phyloP scores from a whole-genome alignment of 2,797 vertebrate species.

The Pseudomugil gertrudae region DNA sequence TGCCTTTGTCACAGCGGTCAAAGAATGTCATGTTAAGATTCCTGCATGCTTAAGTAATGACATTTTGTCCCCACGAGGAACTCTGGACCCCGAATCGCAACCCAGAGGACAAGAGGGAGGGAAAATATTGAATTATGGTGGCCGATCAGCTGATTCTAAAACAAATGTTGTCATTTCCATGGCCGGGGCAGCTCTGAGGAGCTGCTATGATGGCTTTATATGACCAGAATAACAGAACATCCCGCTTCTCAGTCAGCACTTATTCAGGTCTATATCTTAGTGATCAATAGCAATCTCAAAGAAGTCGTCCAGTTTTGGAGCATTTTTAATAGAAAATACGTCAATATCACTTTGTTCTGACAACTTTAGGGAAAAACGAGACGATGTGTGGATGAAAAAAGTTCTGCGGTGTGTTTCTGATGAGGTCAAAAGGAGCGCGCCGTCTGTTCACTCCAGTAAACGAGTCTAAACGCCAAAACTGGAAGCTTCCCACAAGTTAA shows the following conservation, averaged over 20 bases:
- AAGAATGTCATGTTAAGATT: constrained; percentile 73
- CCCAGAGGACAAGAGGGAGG: constrained; percentile 10
- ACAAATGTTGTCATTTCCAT: constrained; percentile 58
- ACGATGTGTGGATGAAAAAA: constrained; percentile 17
- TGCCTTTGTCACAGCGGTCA: constrained; percentile 78
- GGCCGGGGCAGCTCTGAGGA: constrained; percentile 30
- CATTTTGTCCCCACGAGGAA: constrained; percentile 66
- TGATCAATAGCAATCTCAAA: constrained; percentile 69
- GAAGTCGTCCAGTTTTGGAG: constrained; percentile 27
- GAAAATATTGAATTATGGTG: no score
- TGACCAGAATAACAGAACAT: constrained; percentile 47
- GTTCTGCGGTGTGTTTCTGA: constrained; percentile 36
- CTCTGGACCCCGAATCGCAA: constrained; percentile 45
- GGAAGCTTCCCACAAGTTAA: constrained; percentile 64
- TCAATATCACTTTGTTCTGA: constrained; percentile 52
- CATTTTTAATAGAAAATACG: constrained; percentile 37
- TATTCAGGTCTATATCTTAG: constrained; percentile 33
- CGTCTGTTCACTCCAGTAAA: constrained; percentile 38
- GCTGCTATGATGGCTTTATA: constrained; percentile 22
- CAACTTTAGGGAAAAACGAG: constrained; percentile 13
- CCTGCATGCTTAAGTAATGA: constrained; percentile 73
- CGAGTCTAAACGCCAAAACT: constrained; percentile 45
- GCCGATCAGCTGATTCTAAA: constrained; percentile 67
- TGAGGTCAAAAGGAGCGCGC: constrained; percentile 43
- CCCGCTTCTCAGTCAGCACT: constrained; percentile 35